Base-by-base conservation (phyloP, 1,140 invertebrate genomes). In the Druon quercuslanigerum region DNA sequence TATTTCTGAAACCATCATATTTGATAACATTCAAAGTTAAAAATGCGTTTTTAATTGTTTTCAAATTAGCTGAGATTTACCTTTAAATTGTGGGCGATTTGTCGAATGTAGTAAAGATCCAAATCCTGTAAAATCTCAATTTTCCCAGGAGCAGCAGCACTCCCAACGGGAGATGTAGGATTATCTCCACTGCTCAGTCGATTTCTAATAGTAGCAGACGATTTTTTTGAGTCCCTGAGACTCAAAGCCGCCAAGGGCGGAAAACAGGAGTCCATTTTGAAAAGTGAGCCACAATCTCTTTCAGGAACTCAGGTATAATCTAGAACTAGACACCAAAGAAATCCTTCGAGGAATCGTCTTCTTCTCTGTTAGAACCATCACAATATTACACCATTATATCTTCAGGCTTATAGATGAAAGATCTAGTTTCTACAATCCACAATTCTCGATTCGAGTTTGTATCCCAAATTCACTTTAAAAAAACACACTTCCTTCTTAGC, bases 31-130 rank as follows among this genome's bases (percentile, higher is more conserved):
- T 46, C 40, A 7, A 46, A 9, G 40, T 46, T 8, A 9, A 46
- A 46, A 46, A 46, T 11, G 40, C 40, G 11, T 54, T 17, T 54
- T 54, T 54, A 54, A 46, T 77, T n/a, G 0, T 16, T 3, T n/a
- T 71, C 16, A 71, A 73, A 73, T n/a, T 33, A 52, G 6, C 73
- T n/a, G 16, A 14, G 46, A 16, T 71, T 71, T 91, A 93, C 93
- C 92, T 93, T 92, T 71, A 92, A 89, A 84, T 92, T 93, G 82
- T 93, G 92, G 52, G 92, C 92, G 75, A 93, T 93, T 84, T 93
- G 93, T 52, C 92, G 90, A 80, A 93, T 93, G 85, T 93, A 93
- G 87, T 92, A 93, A 60, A 93, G 86, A 82, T 93, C 92, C 78
- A 93, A 86, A 86, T 93, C 93, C 79, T 93, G 92, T 14, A 93